Conservation (phyloP, 2,888 invertebrate genomes). For the Coelopa pilipes region DNA sequence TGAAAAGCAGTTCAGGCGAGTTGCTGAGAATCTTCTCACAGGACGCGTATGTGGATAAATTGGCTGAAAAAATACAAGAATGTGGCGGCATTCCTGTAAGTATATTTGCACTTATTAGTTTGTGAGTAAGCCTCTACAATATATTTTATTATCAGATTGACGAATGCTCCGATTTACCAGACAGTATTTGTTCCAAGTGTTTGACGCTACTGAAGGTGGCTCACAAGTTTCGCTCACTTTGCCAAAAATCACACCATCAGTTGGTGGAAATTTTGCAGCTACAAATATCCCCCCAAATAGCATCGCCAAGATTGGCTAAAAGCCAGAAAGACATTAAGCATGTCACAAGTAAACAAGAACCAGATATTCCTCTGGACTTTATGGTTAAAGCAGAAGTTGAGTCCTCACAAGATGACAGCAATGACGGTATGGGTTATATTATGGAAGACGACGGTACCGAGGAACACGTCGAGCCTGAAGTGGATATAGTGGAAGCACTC, state of each 20-base stretch:
- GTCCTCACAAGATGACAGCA: not conserved
- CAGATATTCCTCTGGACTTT: not conserved
- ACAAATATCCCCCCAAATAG: conserved; percentile 48
- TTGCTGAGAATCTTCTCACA: conserved; percentile 46
- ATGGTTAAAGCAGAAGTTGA: conserved; percentile 7
- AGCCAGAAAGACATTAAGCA: not conserved
- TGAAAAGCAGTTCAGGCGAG: conserved; percentile 46
- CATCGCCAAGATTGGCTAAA: not conserved
- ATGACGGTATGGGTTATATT: conserved; percentile 14
- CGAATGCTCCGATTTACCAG: conserved; percentile 42
- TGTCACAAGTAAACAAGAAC: not conserved
- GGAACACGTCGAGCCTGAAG: not conserved
- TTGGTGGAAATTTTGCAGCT: conserved; percentile 49
- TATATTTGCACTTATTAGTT: not conserved
- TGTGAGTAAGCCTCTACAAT: not conserved
- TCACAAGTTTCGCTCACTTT: conserved; percentile 62
- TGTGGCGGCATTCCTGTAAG: conserved; percentile 55
- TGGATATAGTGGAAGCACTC: not conserved
- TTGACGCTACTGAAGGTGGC: conserved; percentile 59
- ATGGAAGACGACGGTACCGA: conserved; percentile 14
- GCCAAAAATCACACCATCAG: conserved; percentile 61
- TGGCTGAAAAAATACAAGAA: conserved; percentile 48
- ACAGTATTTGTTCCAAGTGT: conserved; percentile 56
- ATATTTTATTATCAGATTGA: conserved; percentile 45
- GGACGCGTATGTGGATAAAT: conserved; percentile 40